Evolutionary conservation across 37 sponge, comb jelly and placozoan species (phyloP).

Genomic region (Oopsacas minuta): DNA sequence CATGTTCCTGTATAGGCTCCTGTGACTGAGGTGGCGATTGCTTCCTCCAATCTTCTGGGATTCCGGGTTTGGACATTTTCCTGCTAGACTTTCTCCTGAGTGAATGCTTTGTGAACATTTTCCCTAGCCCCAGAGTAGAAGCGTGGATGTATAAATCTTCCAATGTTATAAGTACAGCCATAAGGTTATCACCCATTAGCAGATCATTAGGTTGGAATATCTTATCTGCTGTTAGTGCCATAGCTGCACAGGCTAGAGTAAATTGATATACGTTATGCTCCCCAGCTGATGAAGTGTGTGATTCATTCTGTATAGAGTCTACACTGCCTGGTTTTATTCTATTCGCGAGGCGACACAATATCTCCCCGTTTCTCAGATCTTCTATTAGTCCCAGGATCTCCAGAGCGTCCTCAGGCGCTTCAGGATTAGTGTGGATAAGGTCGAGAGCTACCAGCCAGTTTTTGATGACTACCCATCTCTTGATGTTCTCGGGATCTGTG

Average conservation of each 20-base stretch:
- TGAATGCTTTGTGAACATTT: background rate
- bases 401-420: background rate
- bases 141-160: background rate
- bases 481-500: background rate
- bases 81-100: background rate
- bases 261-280: background rate
- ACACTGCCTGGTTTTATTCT: constrained; percentile 51
- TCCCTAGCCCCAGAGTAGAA: background rate
- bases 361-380: constrained; percentile 44
- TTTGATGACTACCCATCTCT: background rate
- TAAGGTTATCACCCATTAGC: background rate
- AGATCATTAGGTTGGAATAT: background rate
- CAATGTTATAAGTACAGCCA: background rate
- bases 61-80: background rate
- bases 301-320: constrained; percentile 22
- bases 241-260: background rate
- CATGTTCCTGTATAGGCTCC: constrained; percentile 8
- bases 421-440: background rate
- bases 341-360: constrained; percentile 66
- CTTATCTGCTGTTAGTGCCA: background rate
- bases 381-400: constrained; percentile 14
- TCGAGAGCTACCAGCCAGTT: background rate
- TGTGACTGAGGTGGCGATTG: background rate
- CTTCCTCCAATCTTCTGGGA: background rate
- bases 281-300: background rate